Percentiles rank a stretch among this genome's conserved stretches.
Evolutionary conservation across 2,113 vertebrate species (phyloP).

Genomic region (Halcyon senegalensis): DNA sequence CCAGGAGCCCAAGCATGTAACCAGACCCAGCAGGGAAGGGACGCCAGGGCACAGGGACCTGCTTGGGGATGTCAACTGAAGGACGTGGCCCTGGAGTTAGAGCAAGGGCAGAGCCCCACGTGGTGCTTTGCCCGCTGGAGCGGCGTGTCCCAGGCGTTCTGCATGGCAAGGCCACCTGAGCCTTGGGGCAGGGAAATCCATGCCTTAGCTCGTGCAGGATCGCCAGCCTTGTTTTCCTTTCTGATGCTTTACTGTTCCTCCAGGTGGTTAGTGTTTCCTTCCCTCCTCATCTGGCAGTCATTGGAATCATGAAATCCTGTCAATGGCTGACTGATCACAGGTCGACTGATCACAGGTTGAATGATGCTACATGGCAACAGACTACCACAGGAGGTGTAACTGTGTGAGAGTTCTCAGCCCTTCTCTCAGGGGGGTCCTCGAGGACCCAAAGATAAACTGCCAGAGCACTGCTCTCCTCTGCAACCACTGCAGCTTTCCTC

Average conservation of each 20-base stretch:
- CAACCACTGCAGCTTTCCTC: neutral
- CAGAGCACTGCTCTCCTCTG: neutral
- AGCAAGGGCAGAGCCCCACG: neutral
- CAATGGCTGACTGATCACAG: neutral
- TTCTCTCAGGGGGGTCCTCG: neutral
- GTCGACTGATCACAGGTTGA: neutral
- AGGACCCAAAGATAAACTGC: neutral
- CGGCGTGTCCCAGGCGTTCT: neutral
- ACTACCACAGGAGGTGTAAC: neutral
- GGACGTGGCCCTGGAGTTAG: neutral
- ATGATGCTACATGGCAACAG: neutral
- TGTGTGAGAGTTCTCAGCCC: neutral
- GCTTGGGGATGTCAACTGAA: neutral
- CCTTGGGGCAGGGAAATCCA: neutral
- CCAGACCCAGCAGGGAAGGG: neutral
- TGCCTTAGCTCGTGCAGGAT: fast-evolving
- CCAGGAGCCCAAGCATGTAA: neutral
- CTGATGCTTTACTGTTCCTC: neutral
- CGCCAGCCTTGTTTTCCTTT: fast-evolving
- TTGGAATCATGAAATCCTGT: neutral
- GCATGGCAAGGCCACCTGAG: neutral
- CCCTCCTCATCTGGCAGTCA: neutral
- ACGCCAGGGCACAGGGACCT: neutral
- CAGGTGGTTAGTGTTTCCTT: neutral
- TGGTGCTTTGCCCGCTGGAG: neutral